Evolutionary conservation across 2,888 invertebrate genomes (phyloP).

Genomic region (Cantharis lateralis): DNA sequence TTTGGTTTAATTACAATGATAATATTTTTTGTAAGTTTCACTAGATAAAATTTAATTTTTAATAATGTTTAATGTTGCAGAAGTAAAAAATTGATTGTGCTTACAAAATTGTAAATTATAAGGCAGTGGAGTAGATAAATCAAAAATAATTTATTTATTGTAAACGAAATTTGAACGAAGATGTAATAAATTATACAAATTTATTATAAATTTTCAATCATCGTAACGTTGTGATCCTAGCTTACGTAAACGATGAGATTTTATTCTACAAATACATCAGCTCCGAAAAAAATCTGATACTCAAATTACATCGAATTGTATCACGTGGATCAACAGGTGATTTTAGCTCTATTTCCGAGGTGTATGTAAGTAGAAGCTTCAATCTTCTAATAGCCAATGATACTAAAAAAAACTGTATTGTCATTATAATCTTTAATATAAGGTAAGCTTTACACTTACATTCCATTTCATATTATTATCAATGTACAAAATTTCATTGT

Average conservation of each 20-base stretch:
- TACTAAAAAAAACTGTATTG: neutral
- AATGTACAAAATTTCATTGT: no score
- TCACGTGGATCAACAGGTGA: neutral
- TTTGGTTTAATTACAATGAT: no score
- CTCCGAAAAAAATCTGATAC: neutral
- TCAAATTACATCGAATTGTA: neutral
- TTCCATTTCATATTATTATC: no score
- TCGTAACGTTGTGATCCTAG: neutral
- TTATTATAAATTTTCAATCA: neutral
- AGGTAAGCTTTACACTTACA: neutral
- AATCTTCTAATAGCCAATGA: neutral
- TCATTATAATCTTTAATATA: neutral
- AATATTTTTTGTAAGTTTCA: no score
- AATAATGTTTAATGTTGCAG: neutral
- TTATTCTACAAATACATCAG: neutral
- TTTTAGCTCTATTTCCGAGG: neutral
- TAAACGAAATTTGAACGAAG: neutral
- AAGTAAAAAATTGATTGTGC: neutral
- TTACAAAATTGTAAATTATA: neutral
- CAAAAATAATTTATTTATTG: neutral
- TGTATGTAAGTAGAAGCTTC: neutral
- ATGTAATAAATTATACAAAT: neutral
- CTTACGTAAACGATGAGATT: neutral
- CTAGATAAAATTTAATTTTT: no score
- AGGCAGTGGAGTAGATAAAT: neutral